phyloP scores from a whole-genome alignment of 2,888 invertebrate genomes.

The Idaea straminata region DNA sequence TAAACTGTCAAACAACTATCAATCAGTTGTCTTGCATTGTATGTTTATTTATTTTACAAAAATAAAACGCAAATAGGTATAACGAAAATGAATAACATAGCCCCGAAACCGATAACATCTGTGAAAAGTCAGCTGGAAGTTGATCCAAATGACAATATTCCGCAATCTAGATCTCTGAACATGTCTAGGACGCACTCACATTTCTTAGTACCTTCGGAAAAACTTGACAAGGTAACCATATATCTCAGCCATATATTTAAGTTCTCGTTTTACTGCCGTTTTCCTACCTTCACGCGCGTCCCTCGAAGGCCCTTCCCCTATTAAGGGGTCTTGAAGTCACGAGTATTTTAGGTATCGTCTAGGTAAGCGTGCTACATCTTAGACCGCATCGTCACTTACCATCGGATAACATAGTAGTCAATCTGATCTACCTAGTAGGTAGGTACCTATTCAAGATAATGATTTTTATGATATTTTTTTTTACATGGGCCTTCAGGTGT shows the following conservation, averaged over 20 bases:
- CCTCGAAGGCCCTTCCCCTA: too few species aligned
- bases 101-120: conserved; percentile 46
- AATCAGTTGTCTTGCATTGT: not conserved
- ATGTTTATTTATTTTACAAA: not conserved
- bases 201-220: conserved; percentile 66
- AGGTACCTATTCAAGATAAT: too few species aligned
- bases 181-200: conserved; percentile 59
- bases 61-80: conserved; percentile 10
- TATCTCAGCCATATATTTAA: conserved; percentile 33
- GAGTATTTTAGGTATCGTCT: too few species aligned
- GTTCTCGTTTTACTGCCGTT: too few species aligned
- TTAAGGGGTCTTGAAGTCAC: too few species aligned
- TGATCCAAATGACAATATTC: conserved; percentile 26
- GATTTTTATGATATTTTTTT: too few species aligned
- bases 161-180: conserved; percentile 9
- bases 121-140: conserved; percentile 48
- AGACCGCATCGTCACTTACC: too few species aligned
- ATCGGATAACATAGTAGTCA: too few species aligned
- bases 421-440: too few species aligned
- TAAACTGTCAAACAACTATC: not conserved
- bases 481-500: too few species aligned
- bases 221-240: conserved; percentile 73
- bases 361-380: too few species aligned
- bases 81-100: conserved; percentile 43
- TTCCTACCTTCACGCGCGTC: too few species aligned